Base-by-base conservation (phyloP, 2,797 vertebrate genomes). In the Eulemur coronatus region DNA sequence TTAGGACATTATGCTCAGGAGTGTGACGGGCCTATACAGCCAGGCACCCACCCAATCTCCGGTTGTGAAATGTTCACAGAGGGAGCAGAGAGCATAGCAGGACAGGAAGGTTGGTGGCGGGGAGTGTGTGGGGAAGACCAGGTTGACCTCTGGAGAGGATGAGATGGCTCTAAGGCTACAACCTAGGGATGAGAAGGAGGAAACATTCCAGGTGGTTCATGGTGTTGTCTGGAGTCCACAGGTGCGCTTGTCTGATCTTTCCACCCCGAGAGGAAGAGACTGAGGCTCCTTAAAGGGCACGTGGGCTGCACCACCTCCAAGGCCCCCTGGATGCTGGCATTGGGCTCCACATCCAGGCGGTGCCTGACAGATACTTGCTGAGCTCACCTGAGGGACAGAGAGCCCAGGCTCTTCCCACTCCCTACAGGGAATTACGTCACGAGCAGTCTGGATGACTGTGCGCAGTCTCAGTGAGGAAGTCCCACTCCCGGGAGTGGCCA, bases 161-260 rank as follows among this genome's bases (percentile, higher is more conserved):
- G 57, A 7, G 38, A 30, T 15, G 35, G 43, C 8, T 75, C 50
- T 12, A 13, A 75, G 50, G 5, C n/a, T 41, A 15, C 89, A 61
- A 28, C 30, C 12, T 13, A 4, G 73, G 8, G 4, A n/a, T 0
- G 28, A 8, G n/a, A 63, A 30, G 35, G 33, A 38, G 48, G 48
- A 28, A 22, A 11, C 2, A 3, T 48, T 30, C 15, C 3, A 14
- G 61, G 48, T 41, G 20, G 38, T 3, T 55, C 7, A 0, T 0
- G 0, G 22, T 52, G 18, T 20, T 50, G 26, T 55, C 80, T 9
- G 18, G 11, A 55, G n/a, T 15, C 33, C 38, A 30, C 26, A 18
- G 11, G 3, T 41, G 59, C 22, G 35, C 41, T 69, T 15, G 2
- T 48, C 73, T 59, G 13, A n/a, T 81, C 9, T 57, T n/a, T 20